Base-by-base conservation (phyloP, 2,797 vertebrate genomes). In the Lithobates pipiens region DNA sequence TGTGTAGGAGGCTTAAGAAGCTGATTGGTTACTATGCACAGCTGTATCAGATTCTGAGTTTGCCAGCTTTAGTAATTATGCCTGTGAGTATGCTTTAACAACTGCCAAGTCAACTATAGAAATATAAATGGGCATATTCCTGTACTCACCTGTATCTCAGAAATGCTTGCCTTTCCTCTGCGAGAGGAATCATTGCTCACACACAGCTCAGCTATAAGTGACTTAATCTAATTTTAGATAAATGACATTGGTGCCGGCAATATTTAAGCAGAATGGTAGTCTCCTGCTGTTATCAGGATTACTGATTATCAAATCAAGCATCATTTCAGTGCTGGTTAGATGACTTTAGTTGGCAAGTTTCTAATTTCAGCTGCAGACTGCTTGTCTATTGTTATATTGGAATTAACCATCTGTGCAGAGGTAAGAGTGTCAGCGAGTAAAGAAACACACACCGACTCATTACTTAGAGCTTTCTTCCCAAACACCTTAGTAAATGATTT, bases 191-290 rank as follows among this genome's bases (percentile, higher is more conserved):
- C 85, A 71, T 87, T 83, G 89, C 90, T 90, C 90, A 91, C 90
- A 91, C 88, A 89, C 90, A 92, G 89, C 89, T 90, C 88, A 88
- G 89, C 90, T 88, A 89, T 91, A 92, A 92, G 91, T 92, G 91
- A 91, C 90, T 91, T 92, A 91, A 91, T 92, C 90, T 90, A 90
- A 92, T 92, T 88, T 88, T 6, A 63, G 90, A 92, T 91, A 90
- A 91, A 91, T 91, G 84, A 90, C 91, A 92, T 91, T 89, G 89
- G 90, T 88, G 89, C 89, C 91, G 90, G 91, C 90, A 91, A 90
- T 91, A 91, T 92, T 90, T 90, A 90, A 91, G 90, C 77, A 77
- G 91, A 91, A 91, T 91, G 89, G 91, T 89, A 89, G 90, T 90
- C 91, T 92, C 90, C 91, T 90, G 91, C 89, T 90, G 89, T 88